These are phyloP conservation scores for Heteromurus nitidus DNA, from an alignment of 2,888 invertebrate species.

Conservation along the genomic window DNA sequence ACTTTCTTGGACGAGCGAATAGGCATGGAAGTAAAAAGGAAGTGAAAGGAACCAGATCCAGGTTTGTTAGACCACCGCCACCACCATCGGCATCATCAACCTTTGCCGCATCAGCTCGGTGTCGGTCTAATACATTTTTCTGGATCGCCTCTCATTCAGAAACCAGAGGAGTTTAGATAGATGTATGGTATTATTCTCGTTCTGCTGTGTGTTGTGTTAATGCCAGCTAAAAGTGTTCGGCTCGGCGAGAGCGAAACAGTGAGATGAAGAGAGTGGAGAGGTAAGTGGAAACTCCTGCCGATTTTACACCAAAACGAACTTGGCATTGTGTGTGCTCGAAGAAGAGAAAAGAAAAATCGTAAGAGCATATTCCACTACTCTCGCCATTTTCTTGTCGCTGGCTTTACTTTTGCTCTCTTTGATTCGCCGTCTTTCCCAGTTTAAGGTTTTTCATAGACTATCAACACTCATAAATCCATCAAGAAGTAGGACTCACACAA, in stretches of 20 bases:
- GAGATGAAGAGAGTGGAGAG: constrained; percentile 9
- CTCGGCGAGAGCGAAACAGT: no score
- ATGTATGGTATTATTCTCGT: background rate
- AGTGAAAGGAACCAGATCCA: background rate
- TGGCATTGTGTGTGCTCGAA: constrained; percentile 28
- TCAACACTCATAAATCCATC: constrained; percentile 59
- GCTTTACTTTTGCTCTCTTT: constrained; percentile 8
- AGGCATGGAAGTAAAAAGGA: background rate
- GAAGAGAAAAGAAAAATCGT: no score
- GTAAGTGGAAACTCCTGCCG: constrained; percentile 50
- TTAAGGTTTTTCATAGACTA: constrained; percentile 31
- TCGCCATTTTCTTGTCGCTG: background rate
- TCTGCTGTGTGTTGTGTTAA: no score
- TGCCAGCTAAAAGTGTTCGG: no score
- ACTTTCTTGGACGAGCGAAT: background rate
- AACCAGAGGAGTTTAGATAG: background rate
- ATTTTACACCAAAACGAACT: constrained; percentile 45
- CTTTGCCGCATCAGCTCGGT: constrained; percentile 7
- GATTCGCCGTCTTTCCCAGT: constrained; percentile 23
- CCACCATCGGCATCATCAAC: background rate
- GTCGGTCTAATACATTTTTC: background rate
- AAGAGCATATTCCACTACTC: background rate
- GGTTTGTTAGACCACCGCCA: background rate
- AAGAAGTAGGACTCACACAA: constrained; percentile 24
- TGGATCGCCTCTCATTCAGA: background rate